Conservation (phyloP, 2,888 invertebrate genomes). For the Germaria angustata region DNA sequence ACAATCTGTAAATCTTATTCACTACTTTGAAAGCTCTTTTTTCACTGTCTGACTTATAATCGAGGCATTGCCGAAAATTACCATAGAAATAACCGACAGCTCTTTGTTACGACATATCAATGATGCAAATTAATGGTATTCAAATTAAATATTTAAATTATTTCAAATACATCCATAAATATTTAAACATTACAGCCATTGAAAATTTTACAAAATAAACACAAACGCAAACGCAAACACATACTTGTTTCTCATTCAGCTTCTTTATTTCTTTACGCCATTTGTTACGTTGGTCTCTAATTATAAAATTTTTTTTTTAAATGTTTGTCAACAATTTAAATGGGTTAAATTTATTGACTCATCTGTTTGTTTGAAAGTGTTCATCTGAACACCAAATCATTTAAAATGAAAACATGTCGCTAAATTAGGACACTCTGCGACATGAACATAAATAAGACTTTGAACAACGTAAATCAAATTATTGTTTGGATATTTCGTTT, state of each 20-base stretch:
- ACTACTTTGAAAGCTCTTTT: too few species aligned
- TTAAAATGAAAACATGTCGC: not conserved
- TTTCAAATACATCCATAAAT: not conserved
- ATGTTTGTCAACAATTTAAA: not conserved
- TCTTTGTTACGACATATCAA: not conserved
- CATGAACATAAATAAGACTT: slow-evolving; percentile 25
- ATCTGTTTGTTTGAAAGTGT: not conserved
- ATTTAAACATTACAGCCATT: not conserved
- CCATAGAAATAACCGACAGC: not conserved
- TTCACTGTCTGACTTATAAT: too few species aligned
- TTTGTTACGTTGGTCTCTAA: not conserved
- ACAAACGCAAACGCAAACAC: too few species aligned
- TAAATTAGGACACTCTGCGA: slow-evolving; percentile 46
- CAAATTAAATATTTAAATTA: not conserved
- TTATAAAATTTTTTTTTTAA: not conserved
- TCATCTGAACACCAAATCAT: not conserved
- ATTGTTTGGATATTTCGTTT: slow-evolving; percentile 21
- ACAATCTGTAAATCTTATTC: too few species aligned
- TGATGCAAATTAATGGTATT: not conserved
- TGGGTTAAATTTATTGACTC: not conserved
- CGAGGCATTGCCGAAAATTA: not conserved
- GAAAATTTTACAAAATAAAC: too few species aligned
- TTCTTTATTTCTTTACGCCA: not conserved
- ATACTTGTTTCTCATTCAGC: not conserved
- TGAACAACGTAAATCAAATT: slow-evolving; percentile 39